phyloP scores from a whole-genome alignment of 2,888 invertebrate species.

The Agrotis puta region DNA sequence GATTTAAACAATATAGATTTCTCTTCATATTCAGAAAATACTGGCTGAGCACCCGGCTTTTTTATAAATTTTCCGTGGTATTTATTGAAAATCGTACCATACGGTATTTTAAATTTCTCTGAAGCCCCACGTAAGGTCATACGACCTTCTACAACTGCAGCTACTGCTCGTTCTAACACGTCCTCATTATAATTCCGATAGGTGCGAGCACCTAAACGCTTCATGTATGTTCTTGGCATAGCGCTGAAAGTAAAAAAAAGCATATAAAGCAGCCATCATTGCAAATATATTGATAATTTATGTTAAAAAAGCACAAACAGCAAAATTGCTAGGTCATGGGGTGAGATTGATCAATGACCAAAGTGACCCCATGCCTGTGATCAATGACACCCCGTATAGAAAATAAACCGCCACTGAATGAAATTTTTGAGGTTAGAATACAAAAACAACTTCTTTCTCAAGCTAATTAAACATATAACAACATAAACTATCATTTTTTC shows the following conservation, averaged over 20 bases:
- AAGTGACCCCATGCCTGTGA: conserved; percentile 22
- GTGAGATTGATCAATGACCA: conserved; percentile 39
- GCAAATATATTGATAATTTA: conserved; percentile 4
- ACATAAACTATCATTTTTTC: not conserved
- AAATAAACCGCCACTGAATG: conserved; percentile 6
- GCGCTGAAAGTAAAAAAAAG: conserved; percentile 9
- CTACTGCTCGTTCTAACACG: conserved; percentile 20
- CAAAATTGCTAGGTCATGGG: conserved; percentile 23
- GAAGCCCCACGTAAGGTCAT: conserved; percentile 24
- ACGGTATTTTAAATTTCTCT: conserved; percentile 29
- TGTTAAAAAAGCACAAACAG: conserved; percentile 16
- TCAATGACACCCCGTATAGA: conserved; percentile 7
- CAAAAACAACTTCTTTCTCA: conserved; percentile 4
- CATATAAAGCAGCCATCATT: conserved; percentile 10
- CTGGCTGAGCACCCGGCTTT: conserved; percentile 2
- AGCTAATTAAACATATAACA: conserved; percentile 6
- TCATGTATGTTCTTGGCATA: conserved; percentile 6
- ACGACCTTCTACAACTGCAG: conserved; percentile 14
- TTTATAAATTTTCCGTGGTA: conserved; percentile 19
- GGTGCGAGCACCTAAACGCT: conserved; percentile 3
- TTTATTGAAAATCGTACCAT: conserved; percentile 26
- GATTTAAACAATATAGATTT: not conserved
- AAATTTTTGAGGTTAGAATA: conserved; percentile 13
- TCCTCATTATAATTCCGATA: conserved; percentile 31
- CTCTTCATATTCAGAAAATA: conserved; percentile 1